These are phyloP conservation scores for Hermetia illucens DNA, from an alignment of 1,140 invertebrate species.

Conservation along the genomic window DNA sequence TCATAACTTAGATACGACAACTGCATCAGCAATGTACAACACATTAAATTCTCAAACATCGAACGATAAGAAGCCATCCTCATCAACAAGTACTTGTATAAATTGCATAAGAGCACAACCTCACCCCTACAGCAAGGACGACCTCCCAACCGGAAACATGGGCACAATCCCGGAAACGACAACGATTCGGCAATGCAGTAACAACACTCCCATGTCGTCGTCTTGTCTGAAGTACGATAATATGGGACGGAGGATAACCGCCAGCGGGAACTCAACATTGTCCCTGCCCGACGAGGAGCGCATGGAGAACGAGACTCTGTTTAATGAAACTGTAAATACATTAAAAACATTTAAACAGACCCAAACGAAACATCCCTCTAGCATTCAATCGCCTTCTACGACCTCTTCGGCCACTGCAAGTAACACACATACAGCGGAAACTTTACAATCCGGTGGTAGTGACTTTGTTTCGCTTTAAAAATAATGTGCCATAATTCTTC, in stretches of 20 bases:
- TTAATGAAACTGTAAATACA: too few species aligned
- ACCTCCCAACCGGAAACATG: conserved; percentile 17
- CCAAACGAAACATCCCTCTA: too few species aligned
- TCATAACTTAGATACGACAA: conserved; percentile 23
- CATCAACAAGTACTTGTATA: conserved; percentile 21
- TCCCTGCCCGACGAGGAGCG: conserved; percentile 50
- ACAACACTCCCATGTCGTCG: conserved; percentile 25
- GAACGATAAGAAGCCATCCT: too few species aligned
- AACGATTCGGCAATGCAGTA: conserved; percentile 8
- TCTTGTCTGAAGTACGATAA: conserved; percentile 77
- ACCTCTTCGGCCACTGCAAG: too few species aligned
- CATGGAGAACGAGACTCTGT: conserved; percentile 22
- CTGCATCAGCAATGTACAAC: conserved; percentile 3
- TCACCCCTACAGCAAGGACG: conserved; percentile 6
- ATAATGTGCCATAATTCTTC: too few species aligned
- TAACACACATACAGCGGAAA: too few species aligned
- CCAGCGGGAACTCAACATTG: conserved; percentile 66
- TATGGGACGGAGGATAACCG: conserved; percentile 76
- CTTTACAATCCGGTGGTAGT: too few species aligned
- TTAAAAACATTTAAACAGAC: too few species aligned
- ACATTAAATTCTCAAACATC: conserved; percentile 8
- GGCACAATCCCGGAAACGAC: conserved; percentile 6
- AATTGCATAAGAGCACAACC: conserved; percentile 17
- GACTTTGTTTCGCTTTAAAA: too few species aligned
- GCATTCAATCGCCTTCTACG: too few species aligned